Evolutionary conservation across 2,113 vertebrate species (phyloP).

Genomic region (Ceuthmochares aereus): DNA sequence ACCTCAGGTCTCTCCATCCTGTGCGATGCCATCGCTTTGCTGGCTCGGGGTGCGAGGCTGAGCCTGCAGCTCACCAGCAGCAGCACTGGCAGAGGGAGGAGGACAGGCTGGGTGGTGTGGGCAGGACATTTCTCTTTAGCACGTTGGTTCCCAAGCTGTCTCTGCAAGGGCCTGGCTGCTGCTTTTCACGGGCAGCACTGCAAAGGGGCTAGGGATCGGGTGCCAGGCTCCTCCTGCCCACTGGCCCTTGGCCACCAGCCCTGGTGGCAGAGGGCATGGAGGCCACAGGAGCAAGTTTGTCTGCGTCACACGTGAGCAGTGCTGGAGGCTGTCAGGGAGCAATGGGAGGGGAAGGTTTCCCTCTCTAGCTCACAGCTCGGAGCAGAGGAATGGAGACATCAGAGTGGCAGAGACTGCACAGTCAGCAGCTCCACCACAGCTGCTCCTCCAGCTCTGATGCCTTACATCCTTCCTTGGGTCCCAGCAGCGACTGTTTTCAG

Average conservation of each 20-base stretch:
- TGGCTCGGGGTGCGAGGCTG: rapidly evolving
- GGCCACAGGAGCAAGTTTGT: rapidly evolving
- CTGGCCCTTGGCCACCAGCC: background rate
- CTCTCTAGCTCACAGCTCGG: background rate
- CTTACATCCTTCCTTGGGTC: rapidly evolving
- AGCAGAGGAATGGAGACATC: background rate
- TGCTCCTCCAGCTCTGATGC: background rate
- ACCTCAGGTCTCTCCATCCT: background rate
- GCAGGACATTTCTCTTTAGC: conserved; percentile 49
- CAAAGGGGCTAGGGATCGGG: background rate
- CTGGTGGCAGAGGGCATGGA: background rate
- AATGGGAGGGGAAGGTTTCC: background rate
- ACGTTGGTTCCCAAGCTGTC: background rate
- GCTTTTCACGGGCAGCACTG: background rate
- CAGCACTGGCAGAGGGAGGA: background rate
- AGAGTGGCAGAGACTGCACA: rapidly evolving
- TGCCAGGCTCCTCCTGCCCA: background rate
- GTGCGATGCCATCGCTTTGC: background rate
- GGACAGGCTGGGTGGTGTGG: conserved; percentile 45
- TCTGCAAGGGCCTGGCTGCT: background rate
- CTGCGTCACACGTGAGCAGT: background rate
- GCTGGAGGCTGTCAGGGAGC: background rate
- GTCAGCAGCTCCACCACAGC: background rate
- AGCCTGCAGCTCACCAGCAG: background rate
- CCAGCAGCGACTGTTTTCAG: background rate